Conservation (phyloP, 2,797 vertebrate species). For the Eulemur coronatus region DNA sequence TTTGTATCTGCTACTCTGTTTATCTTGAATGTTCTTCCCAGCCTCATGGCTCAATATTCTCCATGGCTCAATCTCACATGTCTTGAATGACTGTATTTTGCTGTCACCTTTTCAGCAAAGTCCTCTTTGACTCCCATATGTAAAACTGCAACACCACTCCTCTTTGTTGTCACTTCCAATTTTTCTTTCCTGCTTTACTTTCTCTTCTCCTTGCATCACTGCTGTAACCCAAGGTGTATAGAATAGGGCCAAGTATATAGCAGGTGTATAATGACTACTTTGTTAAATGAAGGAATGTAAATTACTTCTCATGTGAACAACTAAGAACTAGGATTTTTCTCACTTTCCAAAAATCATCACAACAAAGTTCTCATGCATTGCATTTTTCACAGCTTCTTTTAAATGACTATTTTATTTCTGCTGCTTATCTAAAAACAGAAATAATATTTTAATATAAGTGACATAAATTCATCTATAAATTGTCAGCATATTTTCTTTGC, state of each 20-base stretch:
- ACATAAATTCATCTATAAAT: slow-evolving; percentile 29
- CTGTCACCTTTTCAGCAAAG: neutral
- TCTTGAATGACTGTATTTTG: neutral
- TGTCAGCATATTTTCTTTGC: slow-evolving; percentile 25
- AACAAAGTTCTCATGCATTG: neutral
- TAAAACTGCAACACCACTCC: neutral
- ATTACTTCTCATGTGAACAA: neutral
- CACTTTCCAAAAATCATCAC: neutral
- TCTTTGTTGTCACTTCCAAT: neutral
- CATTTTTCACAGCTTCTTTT: slow-evolving; percentile 12
- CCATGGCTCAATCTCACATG: neutral
- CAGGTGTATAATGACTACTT: neutral
- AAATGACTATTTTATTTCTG: slow-evolving; percentile 13
- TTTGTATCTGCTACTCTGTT: neutral
- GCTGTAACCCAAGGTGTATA: neutral
- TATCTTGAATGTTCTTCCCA: neutral
- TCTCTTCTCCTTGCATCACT: neutral
- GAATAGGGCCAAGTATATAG: neutral
- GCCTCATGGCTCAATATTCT: neutral
- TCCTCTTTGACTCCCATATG: neutral
- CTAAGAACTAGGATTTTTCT: neutral
- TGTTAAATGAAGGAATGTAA: neutral
- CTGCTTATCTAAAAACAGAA: slow-evolving; percentile 16
- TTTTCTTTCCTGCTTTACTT: neutral
- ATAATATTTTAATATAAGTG: slow-evolving; percentile 36